Percentiles rank a stretch among this genome's conserved stretches.
These are phyloP conservation scores for Merodon equestris DNA, from an alignment of 2,888 invertebrate species.

Conservation along the genomic window DNA sequence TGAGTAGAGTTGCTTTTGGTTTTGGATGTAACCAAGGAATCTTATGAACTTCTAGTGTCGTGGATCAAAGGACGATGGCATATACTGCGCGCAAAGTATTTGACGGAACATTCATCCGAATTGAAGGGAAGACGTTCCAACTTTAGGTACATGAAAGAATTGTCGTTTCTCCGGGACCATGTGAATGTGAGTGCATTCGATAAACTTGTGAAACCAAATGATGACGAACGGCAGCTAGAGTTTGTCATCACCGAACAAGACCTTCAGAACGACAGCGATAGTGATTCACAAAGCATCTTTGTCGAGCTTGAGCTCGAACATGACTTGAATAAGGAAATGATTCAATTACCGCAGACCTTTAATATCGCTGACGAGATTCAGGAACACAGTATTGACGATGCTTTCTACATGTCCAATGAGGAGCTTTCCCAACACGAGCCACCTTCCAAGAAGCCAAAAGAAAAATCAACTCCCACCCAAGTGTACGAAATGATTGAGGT, in stretches of 20 bases:
- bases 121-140: slow-evolving; percentile 39
- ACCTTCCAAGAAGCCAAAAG: background rate
- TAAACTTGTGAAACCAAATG: slow-evolving; percentile 16
- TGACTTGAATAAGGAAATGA: slow-evolving; percentile 12
- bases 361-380: slow-evolving; percentile 26
- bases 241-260: slow-evolving; percentile 70
- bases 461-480: background rate
- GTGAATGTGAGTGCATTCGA: slow-evolving; percentile 37
- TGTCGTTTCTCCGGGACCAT: slow-evolving; percentile 61
- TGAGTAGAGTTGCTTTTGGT: slow-evolving; percentile 14
- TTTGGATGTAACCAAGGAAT: background rate
- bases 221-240: slow-evolving; percentile 62
- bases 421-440: slow-evolving; percentile 20
- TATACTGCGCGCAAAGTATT: slow-evolving; percentile 65
- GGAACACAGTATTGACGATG: slow-evolving; percentile 28
- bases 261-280: slow-evolving; percentile 65
- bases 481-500: slow-evolving; percentile 9
- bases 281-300: slow-evolving; percentile 61
- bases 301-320: slow-evolving; percentile 66
- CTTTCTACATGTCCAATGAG: slow-evolving; percentile 26
- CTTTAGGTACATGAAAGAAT: slow-evolving; percentile 64
- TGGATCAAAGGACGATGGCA: slow-evolving; percentile 71
- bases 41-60: slow-evolving; percentile 45
- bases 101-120: slow-evolving; percentile 51
- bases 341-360: slow-evolving; percentile 12